These are phyloP conservation scores for Misgurnus anguillicaudatus DNA, from an alignment of 2,113 vertebrate genomes.

Conservation along the genomic window DNA sequence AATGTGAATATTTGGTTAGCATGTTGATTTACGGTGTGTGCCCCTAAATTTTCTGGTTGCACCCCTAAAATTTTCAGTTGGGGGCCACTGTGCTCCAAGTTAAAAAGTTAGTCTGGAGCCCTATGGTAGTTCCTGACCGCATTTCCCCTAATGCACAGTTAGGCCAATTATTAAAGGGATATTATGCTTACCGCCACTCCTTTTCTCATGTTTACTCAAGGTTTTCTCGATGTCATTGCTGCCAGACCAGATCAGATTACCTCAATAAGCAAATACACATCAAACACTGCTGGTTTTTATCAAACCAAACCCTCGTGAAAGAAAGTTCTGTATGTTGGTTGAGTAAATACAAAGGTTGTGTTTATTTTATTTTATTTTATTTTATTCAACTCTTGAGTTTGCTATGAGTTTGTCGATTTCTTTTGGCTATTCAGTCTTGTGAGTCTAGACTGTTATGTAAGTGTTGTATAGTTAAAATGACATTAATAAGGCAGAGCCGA, in stretches of 20 bases:
- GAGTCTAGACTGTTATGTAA: no score
- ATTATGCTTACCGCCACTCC: neutral
- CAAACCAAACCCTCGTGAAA: neutral
- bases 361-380: conserved; percentile 16
- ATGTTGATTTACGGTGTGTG: no score
- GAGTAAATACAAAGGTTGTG: conserved; percentile 30
- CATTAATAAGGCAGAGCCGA: no score
- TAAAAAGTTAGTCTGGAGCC: no score
- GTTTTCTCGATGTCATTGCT: neutral
- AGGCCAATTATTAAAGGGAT: neutral
- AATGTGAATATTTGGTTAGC: no score
- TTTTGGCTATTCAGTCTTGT: neutral
- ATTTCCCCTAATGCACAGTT: no score
- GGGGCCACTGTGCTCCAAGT: no score
- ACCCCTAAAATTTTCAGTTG: no score
- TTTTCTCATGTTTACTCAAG: neutral
- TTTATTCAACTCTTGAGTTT: neutral
- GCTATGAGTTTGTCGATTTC: neutral
- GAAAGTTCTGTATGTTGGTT: conserved; percentile 6
- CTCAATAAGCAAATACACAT: conserved; percentile 31
- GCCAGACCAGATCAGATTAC: neutral
- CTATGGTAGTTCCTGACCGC: no score
- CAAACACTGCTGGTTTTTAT: conserved; percentile 6
- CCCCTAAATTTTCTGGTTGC: no score
- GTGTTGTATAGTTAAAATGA: no score